A percentile compares a stretch with the other conserved stretches of the same genome.
Evolutionary conservation across 2,888 invertebrate genomes (phyloP).

Genomic region (Uropetala carovei): DNA sequence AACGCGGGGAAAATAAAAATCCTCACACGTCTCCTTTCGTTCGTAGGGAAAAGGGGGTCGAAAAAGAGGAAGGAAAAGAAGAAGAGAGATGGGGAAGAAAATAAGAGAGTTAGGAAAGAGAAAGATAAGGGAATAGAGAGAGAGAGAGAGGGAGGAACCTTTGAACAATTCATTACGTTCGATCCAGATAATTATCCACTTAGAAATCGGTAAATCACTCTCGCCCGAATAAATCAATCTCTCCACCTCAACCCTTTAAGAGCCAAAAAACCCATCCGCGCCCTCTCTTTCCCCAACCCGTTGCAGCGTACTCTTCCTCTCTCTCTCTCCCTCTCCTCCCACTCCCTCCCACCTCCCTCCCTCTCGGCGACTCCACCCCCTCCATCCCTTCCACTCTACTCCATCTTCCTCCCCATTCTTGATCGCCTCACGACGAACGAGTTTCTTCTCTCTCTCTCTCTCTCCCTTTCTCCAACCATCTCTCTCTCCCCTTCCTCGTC

Average conservation of each 20-base stretch:
- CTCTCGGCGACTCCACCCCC: background rate
- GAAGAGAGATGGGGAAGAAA: background rate
- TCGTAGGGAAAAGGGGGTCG: background rate
- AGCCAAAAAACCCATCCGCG: background rate
- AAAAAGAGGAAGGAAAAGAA: background rate
- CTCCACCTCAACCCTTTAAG: background rate
- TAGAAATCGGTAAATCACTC: conserved; percentile 44
- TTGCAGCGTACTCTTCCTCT: background rate
- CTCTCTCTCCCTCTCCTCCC: background rate
- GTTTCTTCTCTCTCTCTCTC: background rate
- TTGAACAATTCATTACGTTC: conserved; percentile 41
- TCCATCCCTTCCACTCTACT: no score
- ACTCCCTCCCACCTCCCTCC: background rate
- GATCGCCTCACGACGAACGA: background rate
- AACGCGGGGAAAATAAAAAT: background rate
- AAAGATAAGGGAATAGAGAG: background rate
- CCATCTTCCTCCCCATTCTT: background rate
- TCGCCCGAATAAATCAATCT: background rate
- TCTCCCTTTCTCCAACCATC: background rate
- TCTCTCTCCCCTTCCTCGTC: background rate
- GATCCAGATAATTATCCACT: conserved; percentile 31
- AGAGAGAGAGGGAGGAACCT: background rate
- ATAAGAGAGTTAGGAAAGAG: background rate
- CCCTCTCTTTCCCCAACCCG: background rate
- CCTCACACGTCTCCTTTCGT: background rate